These are phyloP conservation scores for Iselma pallidipennis DNA, from an alignment of 2,888 invertebrate species.

Conservation along the genomic window DNA sequence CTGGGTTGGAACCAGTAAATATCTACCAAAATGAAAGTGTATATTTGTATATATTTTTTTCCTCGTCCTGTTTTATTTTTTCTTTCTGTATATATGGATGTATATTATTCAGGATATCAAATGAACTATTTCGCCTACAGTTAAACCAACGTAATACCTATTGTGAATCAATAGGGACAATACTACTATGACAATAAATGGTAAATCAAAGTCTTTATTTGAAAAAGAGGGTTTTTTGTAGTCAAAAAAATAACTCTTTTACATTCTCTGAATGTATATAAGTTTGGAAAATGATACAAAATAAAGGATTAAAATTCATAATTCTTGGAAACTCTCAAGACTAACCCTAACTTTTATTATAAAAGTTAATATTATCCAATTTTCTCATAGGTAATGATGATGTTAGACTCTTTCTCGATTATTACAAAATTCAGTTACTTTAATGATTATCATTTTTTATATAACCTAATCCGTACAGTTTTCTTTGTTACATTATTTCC, in stretches of 20 bases:
- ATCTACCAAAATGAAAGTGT: neutral
- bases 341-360: neutral
- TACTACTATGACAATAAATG: neutral
- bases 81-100: no score
- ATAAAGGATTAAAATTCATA: neutral
- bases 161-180: neutral
- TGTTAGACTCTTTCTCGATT: neutral
- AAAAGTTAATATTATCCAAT: neutral
- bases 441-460: neutral
- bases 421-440: neutral
- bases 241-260: no score
- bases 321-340: neutral
- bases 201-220: no score
- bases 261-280: no score
- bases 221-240: no score
- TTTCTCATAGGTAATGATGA: neutral
- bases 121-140: constrained; percentile 6
- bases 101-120: constrained; percentile 14
- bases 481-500: neutral
- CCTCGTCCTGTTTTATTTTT: no score
- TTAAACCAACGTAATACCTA: neutral
- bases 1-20: constrained; percentile 8
- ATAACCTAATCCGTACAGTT: no score
- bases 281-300: no score
- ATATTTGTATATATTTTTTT: no score